Conservation (phyloP, 2,113 vertebrate genomes). For the Pterocles burchelli region DNA sequence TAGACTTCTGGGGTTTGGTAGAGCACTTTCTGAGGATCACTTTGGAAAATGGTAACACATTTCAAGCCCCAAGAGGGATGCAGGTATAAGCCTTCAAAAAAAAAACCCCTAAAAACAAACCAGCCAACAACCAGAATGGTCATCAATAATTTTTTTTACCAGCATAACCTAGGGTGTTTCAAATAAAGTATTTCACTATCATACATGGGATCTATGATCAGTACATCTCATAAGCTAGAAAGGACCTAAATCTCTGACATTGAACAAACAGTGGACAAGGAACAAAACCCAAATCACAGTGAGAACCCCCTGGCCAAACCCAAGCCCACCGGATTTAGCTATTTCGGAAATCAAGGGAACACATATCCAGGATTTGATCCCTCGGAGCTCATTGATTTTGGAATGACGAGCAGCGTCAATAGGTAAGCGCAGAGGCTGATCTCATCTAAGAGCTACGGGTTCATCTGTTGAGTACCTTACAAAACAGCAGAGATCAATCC, state of each 20-base stretch:
- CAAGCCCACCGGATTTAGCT: not conserved
- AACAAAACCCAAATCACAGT: not conserved
- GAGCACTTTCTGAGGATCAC: not conserved
- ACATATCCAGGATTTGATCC: not conserved
- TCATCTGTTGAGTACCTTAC: not conserved
- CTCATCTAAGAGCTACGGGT: not conserved
- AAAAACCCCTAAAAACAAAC: not conserved
- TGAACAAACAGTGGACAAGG: not conserved
- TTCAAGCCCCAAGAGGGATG: not conserved
- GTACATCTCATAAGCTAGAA: not conserved
- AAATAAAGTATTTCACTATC: rapidly evolving
- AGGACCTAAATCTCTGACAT: not conserved
- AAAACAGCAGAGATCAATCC: not conserved
- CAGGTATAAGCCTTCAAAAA: not conserved
- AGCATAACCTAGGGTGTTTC: not conserved
- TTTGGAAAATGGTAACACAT: not conserved
- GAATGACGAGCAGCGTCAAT: not conserved
- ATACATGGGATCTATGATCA: not conserved
- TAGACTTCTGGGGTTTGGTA: not conserved
- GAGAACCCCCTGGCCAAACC: not conserved
- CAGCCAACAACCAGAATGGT: not conserved
- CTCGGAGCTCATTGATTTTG: not conserved
- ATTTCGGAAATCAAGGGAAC: not conserved
- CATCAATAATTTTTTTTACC: not conserved
- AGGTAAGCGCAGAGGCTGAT: not conserved